Conservation (phyloP, 2,113 vertebrate genomes). For the Channa argus region DNA sequence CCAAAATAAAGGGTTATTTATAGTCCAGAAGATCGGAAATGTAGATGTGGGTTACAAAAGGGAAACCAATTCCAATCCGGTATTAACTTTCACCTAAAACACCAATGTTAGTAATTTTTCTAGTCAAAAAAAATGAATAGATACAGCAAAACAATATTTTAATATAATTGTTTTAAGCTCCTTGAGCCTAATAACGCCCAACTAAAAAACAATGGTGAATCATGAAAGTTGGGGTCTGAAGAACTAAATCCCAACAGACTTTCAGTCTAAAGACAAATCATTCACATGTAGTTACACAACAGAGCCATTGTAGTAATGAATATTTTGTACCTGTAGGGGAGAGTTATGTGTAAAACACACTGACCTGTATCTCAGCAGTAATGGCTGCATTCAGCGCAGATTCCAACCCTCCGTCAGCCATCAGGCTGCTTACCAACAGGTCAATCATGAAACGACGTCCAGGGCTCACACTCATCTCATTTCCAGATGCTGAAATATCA, state of each 20-base stretch:
- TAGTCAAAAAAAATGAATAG: neutral
- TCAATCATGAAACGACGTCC: constrained; percentile 98
- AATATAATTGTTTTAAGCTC: neutral
- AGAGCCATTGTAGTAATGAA: neutral
- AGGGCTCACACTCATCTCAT: constrained; percentile 93
- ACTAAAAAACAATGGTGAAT: neutral
- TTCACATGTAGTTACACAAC: neutral
- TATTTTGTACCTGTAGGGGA: neutral
- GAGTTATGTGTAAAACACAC: constrained; percentile 27
- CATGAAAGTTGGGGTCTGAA: neutral
- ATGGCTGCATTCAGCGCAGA: constrained; percentile 96
- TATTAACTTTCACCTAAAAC: too few species aligned
- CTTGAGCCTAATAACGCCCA: neutral
- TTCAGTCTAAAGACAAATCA: neutral
- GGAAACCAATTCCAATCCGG: too few species aligned
- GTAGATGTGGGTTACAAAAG: neutral
- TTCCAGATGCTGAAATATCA: constrained; percentile 87
- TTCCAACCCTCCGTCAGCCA: constrained; percentile 97
- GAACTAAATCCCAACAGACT: neutral
- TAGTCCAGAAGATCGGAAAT: neutral
- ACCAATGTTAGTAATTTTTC: neutral
- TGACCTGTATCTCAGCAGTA: constrained; percentile 96
- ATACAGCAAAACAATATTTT: neutral
- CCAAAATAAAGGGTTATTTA: neutral
- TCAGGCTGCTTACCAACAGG: constrained; percentile 96